These are phyloP conservation scores for Hippoglossus stenolepis DNA, from an alignment of 2,113 vertebrate genomes.

Conservation along the genomic window DNA sequence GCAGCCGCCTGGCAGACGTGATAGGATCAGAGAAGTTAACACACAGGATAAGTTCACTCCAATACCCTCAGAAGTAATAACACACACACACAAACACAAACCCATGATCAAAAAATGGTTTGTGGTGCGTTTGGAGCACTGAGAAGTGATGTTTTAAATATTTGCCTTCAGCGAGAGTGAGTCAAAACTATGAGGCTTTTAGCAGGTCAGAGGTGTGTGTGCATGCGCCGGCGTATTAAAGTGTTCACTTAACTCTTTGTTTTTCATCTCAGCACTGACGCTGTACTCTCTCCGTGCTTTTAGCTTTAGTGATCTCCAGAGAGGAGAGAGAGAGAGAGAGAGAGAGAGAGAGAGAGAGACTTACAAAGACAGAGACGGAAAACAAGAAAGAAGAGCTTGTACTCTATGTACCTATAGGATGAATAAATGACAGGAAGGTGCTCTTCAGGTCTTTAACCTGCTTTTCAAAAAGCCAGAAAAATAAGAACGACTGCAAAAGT, in stretches of 20 bases:
- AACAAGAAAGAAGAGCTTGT: background rate
- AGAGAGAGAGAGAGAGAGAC: background rate
- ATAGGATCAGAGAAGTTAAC: conserved; percentile 6
- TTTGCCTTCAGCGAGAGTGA: conserved; percentile 18
- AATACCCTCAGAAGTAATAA: too few relatives aligned
- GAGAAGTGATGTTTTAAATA: conserved; percentile 29
- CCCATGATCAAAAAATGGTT: too few relatives aligned
- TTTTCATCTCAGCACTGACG: conserved; percentile 53
- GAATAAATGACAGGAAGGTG: conserved; percentile 12
- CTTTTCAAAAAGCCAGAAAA: too few relatives aligned
- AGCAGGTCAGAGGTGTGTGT: conserved; percentile 49
- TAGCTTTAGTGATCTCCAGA: conserved; percentile 45
- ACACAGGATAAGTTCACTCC: too few relatives aligned
- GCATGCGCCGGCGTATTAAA: conserved; percentile 28
- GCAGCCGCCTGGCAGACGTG: background rate
- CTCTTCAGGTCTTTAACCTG: background rate
- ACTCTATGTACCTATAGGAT: background rate
- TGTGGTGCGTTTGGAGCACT: background rate
- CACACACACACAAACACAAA: too few relatives aligned
- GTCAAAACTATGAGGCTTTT: conserved; percentile 55
- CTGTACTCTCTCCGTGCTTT: conserved; percentile 43
- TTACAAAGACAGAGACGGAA: conserved; percentile 12
- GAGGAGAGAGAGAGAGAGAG: conserved; percentile 8
- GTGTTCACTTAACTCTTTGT: conserved; percentile 52
- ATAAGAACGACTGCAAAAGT: too few relatives aligned